A percentile compares a stretch with the other conserved stretches of the same genome.
Evolutionary conservation across 2,797 vertebrate species (phyloP).

Genomic region (Rhinella marina): DNA sequence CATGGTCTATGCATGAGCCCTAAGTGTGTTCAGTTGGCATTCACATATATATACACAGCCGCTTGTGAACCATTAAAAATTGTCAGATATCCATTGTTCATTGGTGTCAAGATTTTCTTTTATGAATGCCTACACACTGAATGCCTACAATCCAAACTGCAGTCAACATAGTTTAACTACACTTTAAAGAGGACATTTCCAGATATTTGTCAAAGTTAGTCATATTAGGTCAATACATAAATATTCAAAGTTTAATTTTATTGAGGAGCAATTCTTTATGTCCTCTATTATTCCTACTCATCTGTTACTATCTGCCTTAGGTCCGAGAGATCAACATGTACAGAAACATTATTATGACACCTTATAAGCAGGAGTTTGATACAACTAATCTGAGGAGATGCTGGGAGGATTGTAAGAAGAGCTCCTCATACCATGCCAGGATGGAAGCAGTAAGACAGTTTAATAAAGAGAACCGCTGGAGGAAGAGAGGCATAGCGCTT

Average conservation of each 20-base stretch:
- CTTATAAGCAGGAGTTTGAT: slow-evolving; percentile 82
- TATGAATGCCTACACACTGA: too few relatives aligned
- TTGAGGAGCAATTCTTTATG: background rate
- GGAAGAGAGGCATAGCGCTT: slow-evolving; percentile 85
- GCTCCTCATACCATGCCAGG: slow-evolving; percentile 72
- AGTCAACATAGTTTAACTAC: background rate
- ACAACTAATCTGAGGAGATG: slow-evolving; percentile 79
- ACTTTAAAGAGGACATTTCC: background rate
- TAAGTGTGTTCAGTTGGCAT: too few relatives aligned
- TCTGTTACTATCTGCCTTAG: slow-evolving; percentile 71
- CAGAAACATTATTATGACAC: slow-evolving; percentile 74
- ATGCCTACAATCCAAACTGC: too few relatives aligned
- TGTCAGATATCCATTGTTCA: background rate
- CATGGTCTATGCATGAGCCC: too few relatives aligned
- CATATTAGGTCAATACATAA: background rate
- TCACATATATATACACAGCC: too few relatives aligned
- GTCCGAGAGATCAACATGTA: slow-evolving; percentile 90
- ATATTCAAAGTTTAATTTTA: background rate
- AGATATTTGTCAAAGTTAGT: background rate
- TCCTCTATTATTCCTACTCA: background rate
- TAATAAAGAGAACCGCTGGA: slow-evolving; percentile 85
- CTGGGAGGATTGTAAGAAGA: slow-evolving; percentile 83
- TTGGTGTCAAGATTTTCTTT: too few relatives aligned
- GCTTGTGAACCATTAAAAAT: too few relatives aligned
- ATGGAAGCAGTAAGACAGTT: slow-evolving; percentile 72